Evolutionary conservation across 2,797 vertebrate species (phyloP), one percentile per base, ranked within the genome.

Genomic region (Remorina albescens): DNA sequence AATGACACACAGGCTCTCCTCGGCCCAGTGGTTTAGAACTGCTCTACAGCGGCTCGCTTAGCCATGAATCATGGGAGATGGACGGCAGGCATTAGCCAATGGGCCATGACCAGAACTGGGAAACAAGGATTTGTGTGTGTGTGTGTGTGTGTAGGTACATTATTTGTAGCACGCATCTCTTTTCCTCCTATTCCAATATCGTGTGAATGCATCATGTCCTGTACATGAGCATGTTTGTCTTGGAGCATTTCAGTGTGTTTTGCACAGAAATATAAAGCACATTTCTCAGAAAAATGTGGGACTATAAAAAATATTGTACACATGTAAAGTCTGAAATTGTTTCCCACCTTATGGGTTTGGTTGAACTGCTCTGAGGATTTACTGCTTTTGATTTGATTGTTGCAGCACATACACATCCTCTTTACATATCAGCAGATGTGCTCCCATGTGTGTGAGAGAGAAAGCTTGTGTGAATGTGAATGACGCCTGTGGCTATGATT

Each of bases 21-120:
- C 89, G 65, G 88, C 83, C 90, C 90, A 92, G 73, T 91, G 90
- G 81, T 70, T 93, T 55, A 91, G 89, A 93, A 89, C 89, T 83
- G 72, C 89, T 91, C 76, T 86, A 93, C 92, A 89, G 88, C 82
- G 78, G 90, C 90, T 84, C 67, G 72, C 88, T 84, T 91, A 83
- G 91, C 87, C 91, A 89, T 85, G 89, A 88, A 90, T 91, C 90
- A 90, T 88, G 86, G 78, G 84, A 88, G 85, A 92, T 91, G 89
- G 83, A 91, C 80, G 71, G 83, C 87, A 88, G 81, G 84, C 83
- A 58, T 81, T 82, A 79, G 86, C 88, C 87, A 91, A 89, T 91
- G 92, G 91, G 83, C 86, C 87, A 59, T 91, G 84, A 92, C 87
- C 84, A 74, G 71, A 59, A 71, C 82, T 75, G 75, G 82, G 64